Conservation (phyloP, 2,113 vertebrate genomes). For the Silurus asotus region DNA sequence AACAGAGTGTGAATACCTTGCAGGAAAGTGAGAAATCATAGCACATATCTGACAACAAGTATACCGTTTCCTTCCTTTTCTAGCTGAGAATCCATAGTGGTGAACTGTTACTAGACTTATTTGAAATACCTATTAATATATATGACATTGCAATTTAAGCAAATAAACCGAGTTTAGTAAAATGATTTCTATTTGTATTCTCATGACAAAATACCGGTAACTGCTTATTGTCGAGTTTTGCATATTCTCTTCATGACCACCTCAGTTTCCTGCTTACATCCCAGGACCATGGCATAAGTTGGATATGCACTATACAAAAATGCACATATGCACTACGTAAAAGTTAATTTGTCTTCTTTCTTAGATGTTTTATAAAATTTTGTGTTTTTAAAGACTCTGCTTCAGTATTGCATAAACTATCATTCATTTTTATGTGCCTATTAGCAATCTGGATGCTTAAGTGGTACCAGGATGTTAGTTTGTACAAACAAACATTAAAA, state of each 20-base stretch:
- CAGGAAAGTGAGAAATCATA: constrained; percentile 4
- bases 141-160: not conserved
- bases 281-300: not conserved
- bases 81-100: not conserved
- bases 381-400: not conserved
- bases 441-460: not conserved
- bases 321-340: too few relatives aligned
- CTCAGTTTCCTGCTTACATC: not conserved
- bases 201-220: not conserved
- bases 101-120: not conserved
- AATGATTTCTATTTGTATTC: not conserved
- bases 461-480: not conserved
- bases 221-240: not conserved
- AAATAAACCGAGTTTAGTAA: not conserved
- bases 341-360: not conserved
- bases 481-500: not conserved
- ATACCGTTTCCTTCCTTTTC: not conserved
- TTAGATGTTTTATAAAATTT: not conserved
- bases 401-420: not conserved
- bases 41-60: not conserved
- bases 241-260: not conserved
- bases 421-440: not conserved
- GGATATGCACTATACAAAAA: not conserved
- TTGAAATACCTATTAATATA: not conserved
- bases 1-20: constrained; percentile 27